Conservation (phyloP, 2,113 vertebrate species). For the Dipodomys spectabilis region DNA sequence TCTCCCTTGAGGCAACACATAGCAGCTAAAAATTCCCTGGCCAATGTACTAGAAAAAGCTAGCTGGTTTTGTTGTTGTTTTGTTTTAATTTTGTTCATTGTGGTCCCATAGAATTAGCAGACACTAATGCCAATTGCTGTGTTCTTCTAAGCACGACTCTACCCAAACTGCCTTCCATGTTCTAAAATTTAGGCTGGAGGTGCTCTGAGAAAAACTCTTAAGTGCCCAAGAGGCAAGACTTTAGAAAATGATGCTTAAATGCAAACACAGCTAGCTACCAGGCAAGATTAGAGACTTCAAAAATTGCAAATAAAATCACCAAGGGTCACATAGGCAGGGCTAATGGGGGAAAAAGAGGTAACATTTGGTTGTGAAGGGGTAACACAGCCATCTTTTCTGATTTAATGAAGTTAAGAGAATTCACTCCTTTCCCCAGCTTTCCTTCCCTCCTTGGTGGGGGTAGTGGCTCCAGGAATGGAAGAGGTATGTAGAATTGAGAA, state of each 20-base stretch:
- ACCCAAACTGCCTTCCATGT: not conserved
- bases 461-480: not conserved
- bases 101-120: not conserved
- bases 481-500: not conserved
- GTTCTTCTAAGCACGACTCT: not conserved
- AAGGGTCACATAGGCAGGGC: not conserved
- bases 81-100: not conserved
- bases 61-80: not conserved
- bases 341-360: not conserved
- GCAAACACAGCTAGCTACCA: not conserved
- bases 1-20: not conserved
- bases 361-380: not conserved
- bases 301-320: not conserved
- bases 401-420: not conserved
- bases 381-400: not conserved
- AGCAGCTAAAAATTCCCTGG: conserved; percentile 55
- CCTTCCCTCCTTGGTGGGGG: not conserved
- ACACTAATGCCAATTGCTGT: not conserved
- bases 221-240: not conserved
- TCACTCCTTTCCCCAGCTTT: not conserved
- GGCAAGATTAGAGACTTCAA: not conserved
- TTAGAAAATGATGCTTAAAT: not conserved
- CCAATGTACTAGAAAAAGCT: not conserved
- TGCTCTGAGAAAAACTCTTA: not conserved
- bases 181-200: not conserved